These are phyloP conservation scores for Nymphalis urticae DNA, from an alignment of 2,888 invertebrate genomes.

Conservation along the genomic window DNA sequence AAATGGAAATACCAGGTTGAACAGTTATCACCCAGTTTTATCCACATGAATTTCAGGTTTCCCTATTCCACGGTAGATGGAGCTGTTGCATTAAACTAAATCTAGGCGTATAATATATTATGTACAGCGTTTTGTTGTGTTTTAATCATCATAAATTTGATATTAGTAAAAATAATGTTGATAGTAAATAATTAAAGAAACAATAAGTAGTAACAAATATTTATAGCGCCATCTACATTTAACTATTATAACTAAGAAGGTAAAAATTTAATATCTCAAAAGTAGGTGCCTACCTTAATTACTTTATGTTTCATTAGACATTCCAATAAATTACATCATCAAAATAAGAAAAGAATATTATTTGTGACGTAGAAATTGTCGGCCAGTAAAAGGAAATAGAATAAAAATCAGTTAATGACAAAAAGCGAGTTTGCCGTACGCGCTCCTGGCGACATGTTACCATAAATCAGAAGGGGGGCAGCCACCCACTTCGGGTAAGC, in stretches of 20 bases:
- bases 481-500: conserved; percentile 62
- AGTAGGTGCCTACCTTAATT: not conserved
- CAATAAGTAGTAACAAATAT: not conserved
- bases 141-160: not conserved
- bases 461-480: conserved; percentile 78
- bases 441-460: conserved; percentile 76
- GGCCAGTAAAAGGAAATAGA: conserved; percentile 51
- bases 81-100: not conserved
- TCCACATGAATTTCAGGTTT: not conserved
- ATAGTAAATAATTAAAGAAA: not conserved
- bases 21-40: not conserved
- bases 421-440: conserved; percentile 72
- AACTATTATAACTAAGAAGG: not conserved
- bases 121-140: too few species aligned
- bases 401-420: conserved; percentile 79
- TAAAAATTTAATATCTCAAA: not conserved
- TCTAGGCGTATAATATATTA: not conserved
- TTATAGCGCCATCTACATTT: conserved; percentile 2
- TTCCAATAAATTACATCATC: not conserved
- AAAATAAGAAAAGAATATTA: conserved; percentile 9
- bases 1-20: too few species aligned
- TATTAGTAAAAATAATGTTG: too few species aligned
- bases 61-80: not conserved
- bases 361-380: conserved; percentile 25
- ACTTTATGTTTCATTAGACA: not conserved